Evolutionary conservation across 2,797 vertebrate genomes (phyloP).

Genomic region (Erithacus rubecula): DNA sequence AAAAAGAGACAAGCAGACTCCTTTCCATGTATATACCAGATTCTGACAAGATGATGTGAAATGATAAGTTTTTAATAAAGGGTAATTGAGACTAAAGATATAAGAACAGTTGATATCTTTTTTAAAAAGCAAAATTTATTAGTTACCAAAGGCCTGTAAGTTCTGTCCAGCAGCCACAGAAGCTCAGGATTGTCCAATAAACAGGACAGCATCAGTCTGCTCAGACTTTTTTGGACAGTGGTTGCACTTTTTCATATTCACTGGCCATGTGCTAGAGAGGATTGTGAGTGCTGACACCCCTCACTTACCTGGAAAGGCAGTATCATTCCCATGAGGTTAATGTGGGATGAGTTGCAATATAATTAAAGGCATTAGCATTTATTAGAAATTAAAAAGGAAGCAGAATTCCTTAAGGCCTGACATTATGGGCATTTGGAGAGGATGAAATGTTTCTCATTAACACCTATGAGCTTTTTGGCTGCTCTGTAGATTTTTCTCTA

Average conservation of each 20-base stretch:
- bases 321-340: not conserved
- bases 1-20: not conserved
- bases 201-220: not conserved
- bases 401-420: not conserved
- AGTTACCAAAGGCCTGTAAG: not conserved
- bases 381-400: slow-evolving; percentile 6
- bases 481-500: not conserved
- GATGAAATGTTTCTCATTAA: slow-evolving; percentile 17
- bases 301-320: not conserved
- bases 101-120: not conserved
- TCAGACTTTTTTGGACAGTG: not conserved
- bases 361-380: not conserved
- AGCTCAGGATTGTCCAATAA: not conserved
- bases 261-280: not conserved
- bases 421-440: not conserved
- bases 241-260: not conserved
- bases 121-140: not conserved
- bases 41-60: not conserved
- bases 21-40: not conserved
- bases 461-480: not conserved
- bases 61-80: slow-evolving; percentile 16
- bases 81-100: not conserved
- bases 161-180: not conserved
- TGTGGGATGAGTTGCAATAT: not conserved
- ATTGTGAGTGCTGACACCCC: not conserved